These are phyloP conservation scores for Erebia palarica DNA, from an alignment of 2,888 invertebrate genomes.

Conservation along the genomic window DNA sequence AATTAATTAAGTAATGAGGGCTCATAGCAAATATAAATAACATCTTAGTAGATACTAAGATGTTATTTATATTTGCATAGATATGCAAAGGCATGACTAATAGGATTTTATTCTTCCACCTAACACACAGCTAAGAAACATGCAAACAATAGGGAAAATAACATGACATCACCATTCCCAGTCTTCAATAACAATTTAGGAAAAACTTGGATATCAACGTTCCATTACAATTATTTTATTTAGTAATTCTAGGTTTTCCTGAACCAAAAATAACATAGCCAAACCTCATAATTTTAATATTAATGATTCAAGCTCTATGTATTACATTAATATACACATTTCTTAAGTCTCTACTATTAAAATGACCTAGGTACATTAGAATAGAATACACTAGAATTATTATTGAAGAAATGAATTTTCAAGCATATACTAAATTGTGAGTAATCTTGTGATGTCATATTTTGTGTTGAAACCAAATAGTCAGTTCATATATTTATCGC, in stretches of 20 bases:
- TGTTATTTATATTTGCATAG: too few relatives aligned
- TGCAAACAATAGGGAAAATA: slow-evolving; percentile 9
- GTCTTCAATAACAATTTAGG: background rate
- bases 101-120: background rate
- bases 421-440: too few relatives aligned
- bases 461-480: too few relatives aligned
- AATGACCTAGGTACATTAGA: too few relatives aligned
- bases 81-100: background rate
- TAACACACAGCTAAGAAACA: background rate
- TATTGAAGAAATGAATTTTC: too few relatives aligned
- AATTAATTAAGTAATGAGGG: too few relatives aligned
- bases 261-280: background rate
- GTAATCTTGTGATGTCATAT: too few relatives aligned
- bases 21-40: background rate
- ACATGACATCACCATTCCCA: slow-evolving; percentile 6
- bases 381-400: too few relatives aligned
- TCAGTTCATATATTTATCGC: background rate
- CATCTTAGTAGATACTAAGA: background rate
- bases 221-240: background rate
- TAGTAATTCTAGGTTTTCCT: background rate
- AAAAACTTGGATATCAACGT: background rate
- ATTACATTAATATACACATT: too few relatives aligned
- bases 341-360: too few relatives aligned
- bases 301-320: too few relatives aligned
- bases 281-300: too few relatives aligned